A percentile compares a stretch with the other conserved stretches of the same genome.
These are phyloP conservation scores for Aphelocoma californica DNA, from an alignment of 2,797 vertebrate species.

Conservation along the genomic window DNA sequence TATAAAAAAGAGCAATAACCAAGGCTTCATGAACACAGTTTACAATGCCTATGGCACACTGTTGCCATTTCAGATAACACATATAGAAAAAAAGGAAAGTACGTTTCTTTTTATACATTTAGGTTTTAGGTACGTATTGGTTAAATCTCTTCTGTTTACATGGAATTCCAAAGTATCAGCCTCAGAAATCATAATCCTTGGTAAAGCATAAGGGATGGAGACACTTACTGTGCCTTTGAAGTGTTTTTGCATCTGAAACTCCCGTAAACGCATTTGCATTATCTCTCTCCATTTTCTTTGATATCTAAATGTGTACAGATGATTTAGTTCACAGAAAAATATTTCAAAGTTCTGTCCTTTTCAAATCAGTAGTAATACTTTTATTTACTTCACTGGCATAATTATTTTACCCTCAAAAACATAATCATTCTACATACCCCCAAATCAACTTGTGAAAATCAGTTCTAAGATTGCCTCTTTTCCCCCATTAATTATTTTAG, in stretches of 20 bases:
- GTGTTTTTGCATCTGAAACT: neutral
- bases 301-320: neutral
- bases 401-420: neutral
- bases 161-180: neutral
- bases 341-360: neutral
- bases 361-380: neutral
- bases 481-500: neutral
- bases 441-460: neutral
- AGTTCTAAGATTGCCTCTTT: neutral
- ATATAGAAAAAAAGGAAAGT: neutral
- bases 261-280: neutral
- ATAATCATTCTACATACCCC: neutral
- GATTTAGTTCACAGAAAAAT: neutral
- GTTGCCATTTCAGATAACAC: neutral
- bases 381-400: neutral
- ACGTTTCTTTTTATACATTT: neutral
- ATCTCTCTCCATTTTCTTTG: neutral
- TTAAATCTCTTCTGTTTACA: neutral
- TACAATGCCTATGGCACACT: neutral
- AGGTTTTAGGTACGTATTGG: neutral
- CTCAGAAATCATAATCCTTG: neutral
- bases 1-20: neutral
- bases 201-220: neutral
- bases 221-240: neutral
- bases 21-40: neutral